phyloP scores from a whole-genome alignment of 2,113 vertebrate genomes.

The Tragelaphus buxtoni region DNA sequence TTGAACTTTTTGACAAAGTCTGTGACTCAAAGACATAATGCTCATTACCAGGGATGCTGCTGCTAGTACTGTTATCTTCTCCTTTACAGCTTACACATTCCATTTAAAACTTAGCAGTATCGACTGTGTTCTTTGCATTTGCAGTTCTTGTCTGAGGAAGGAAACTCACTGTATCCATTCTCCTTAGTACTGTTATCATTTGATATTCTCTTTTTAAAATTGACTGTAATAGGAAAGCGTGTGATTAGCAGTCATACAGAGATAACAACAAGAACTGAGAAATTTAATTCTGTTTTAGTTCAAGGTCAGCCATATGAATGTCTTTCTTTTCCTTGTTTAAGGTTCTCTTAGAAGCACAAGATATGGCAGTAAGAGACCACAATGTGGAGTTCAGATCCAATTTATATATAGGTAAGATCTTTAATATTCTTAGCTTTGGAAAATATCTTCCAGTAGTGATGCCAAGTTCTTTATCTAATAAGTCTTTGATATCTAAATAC shows the following conservation, averaged over 20 bases:
- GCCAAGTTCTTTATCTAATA: background rate
- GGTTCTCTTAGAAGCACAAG: slow-evolving; percentile 97
- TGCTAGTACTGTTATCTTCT: background rate
- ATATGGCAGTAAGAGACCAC: slow-evolving; percentile 92
- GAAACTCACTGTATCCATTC: background rate
- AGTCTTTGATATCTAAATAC: slow-evolving; percentile 2
- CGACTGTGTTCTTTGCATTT: background rate
- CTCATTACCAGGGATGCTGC: background rate
- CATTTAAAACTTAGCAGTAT: background rate
- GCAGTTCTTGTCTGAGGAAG: background rate
- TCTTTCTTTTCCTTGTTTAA: slow-evolving; percentile 65
- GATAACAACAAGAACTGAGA: slow-evolving; percentile 50
- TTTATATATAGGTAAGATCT: slow-evolving; percentile 89
- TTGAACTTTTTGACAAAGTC: background rate
- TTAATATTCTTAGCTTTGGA: background rate
- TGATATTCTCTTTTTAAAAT: background rate
- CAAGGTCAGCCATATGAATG: slow-evolving; percentile 10
- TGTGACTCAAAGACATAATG: background rate
- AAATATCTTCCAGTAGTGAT: background rate
- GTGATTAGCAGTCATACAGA: slow-evolving; percentile 17
- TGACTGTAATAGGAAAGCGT: slow-evolving; percentile 31
- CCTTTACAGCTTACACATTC: background rate
- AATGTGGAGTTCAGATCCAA: slow-evolving; percentile 98
- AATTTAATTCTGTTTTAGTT: slow-evolving; percentile 46
- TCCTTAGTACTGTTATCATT: slow-evolving; percentile 14